Conservation (phyloP, 2,888 invertebrate genomes). For the Lymantria dispar region DNA sequence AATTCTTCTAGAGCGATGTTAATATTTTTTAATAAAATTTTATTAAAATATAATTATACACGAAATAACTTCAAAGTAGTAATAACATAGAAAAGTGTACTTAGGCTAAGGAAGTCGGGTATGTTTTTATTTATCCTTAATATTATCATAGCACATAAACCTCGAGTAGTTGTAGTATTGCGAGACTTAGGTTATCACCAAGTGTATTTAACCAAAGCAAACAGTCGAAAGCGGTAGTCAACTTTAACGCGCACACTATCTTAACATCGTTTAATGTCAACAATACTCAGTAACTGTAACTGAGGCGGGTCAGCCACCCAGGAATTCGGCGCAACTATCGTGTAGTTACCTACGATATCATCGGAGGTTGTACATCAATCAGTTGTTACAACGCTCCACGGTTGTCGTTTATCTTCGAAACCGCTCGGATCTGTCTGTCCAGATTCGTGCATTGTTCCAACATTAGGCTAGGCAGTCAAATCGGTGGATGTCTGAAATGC, state of each 20-base stretch:
- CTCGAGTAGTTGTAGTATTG: conserved; percentile 28
- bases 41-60: too few relatives aligned
- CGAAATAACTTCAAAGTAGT: too few relatives aligned
- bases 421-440: conserved; percentile 75
- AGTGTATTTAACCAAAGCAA: conserved; percentile 49
- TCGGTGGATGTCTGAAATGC: conserved; percentile 77
- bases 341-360: conserved; percentile 68
- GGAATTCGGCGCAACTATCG: conserved; percentile 65
- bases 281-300: conserved; percentile 73
- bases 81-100: conserved; percentile 3
- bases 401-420: conserved; percentile 79
- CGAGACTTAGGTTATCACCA: conserved; percentile 29
- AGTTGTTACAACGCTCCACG: conserved; percentile 77
- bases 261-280: conserved; percentile 76
- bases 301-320: conserved; percentile 56
- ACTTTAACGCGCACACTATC: conserved; percentile 58
- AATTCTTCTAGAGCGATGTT: too few relatives aligned
- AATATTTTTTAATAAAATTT: too few relatives aligned
- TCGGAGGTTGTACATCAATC: conserved; percentile 77
- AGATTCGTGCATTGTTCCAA: conserved; percentile 80
- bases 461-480: conserved; percentile 72
- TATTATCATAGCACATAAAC: conserved; percentile 26
- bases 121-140: conserved; percentile 24
- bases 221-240: conserved; percentile 49
- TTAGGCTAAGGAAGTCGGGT: conserved; percentile 5